These are phyloP conservation scores for Sesamia inferens DNA, from an alignment of 2,888 invertebrate genomes.

Conservation along the genomic window DNA sequence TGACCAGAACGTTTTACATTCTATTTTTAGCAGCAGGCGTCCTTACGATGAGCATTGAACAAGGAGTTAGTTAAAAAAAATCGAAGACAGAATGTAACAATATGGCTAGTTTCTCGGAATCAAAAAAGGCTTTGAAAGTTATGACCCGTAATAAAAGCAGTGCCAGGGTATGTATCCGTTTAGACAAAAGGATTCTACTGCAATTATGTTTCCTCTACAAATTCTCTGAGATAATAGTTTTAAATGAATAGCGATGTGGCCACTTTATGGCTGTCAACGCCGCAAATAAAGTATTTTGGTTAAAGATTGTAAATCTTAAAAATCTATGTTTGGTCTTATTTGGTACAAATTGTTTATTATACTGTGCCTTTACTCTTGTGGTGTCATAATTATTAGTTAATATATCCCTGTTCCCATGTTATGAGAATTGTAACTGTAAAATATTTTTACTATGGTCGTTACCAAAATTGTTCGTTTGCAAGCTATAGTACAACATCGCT, in stretches of 20 bases:
- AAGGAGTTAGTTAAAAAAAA: conserved; percentile 65
- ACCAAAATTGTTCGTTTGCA: not conserved
- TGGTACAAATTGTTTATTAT: conserved; percentile 57
- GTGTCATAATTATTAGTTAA: conserved; percentile 25
- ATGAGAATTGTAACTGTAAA: not conserved
- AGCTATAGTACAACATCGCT: not conserved
- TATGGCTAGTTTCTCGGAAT: conserved; percentile 73
- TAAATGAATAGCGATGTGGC: conserved; percentile 68
- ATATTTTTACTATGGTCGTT: not conserved
- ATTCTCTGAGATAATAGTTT: conserved; percentile 79
- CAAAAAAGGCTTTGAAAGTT: conserved; percentile 77
- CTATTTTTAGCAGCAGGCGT: conserved; percentile 64
- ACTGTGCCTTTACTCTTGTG: conserved; percentile 31
- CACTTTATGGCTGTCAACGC: conserved; percentile 82
- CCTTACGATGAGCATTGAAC: conserved; percentile 53
- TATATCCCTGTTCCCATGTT: not conserved
- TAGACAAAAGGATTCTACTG: conserved; percentile 81
- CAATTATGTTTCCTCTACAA: conserved; percentile 84
- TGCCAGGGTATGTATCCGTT: conserved; percentile 65
- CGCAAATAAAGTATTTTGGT: conserved; percentile 76
- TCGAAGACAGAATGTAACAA: conserved; percentile 74
- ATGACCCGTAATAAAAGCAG: conserved; percentile 78
- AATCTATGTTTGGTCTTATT: conserved; percentile 67
- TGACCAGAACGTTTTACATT: conserved; percentile 77
- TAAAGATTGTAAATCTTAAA: conserved; percentile 72